Evolutionary conservation across 2,797 vertebrate genomes (phyloP).

Genomic region (Agapornis canus): DNA sequence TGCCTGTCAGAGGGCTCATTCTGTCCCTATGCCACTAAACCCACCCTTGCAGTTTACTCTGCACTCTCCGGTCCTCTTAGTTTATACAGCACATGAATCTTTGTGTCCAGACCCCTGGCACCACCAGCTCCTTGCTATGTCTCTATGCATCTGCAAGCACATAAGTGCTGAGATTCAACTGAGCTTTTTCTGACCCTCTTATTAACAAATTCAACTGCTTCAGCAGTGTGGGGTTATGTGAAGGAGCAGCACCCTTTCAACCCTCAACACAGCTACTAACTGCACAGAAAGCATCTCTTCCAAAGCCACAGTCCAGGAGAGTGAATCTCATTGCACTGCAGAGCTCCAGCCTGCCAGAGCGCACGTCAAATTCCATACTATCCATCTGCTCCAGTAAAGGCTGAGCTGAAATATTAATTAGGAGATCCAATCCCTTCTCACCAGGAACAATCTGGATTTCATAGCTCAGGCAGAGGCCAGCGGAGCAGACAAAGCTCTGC

Average conservation of each 20-base stretch:
- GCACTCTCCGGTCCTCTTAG: neutral
- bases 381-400: slow-evolving; percentile 48
- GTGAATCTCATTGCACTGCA: neutral
- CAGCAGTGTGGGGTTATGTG: neutral
- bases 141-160: neutral
- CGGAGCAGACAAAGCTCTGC: slow-evolving; percentile 38
- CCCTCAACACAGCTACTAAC: neutral
- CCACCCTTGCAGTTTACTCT: neutral
- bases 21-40: neutral
- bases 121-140: neutral
- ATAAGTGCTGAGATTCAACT: neutral
- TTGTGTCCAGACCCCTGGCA: neutral
- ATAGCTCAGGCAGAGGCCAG: slow-evolving; percentile 45
- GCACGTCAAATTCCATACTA: neutral
- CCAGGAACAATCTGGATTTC: slow-evolving; percentile 57
- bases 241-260: neutral
- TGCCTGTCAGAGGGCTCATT: neutral
- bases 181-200: neutral
- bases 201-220: neutral
- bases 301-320: neutral
- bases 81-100: neutral
- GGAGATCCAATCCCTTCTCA: slow-evolving; percentile 52
- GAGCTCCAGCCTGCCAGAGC: neutral
- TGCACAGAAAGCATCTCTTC: neutral
- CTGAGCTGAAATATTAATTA: slow-evolving; percentile 62